Evolutionary conservation across 2,888 invertebrate species (phyloP).

Genomic region (Quadroppia sp.): DNA sequence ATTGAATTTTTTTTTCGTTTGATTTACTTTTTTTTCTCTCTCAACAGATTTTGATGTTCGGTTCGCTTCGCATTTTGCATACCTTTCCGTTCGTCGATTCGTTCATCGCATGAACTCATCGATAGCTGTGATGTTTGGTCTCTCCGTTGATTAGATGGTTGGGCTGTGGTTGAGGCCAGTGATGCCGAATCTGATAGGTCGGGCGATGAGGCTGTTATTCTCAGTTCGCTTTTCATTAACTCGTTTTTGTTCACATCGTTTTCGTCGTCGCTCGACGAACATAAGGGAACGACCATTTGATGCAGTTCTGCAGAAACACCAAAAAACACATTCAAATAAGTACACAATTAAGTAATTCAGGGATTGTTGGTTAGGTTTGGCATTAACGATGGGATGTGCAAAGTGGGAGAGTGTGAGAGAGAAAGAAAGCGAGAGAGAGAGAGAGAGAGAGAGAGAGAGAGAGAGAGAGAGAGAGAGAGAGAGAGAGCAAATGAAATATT

Average conservation of each 20-base stretch:
- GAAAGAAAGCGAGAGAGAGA: no score
- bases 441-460: no score
- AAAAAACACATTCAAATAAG: neutral
- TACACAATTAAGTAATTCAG: neutral
- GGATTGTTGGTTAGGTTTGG: no score
- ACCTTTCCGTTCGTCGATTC: neutral
- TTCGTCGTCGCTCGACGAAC: conserved; percentile 5
- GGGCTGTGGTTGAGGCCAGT: neutral
- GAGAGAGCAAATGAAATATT: neutral
- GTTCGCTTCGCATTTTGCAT: neutral
- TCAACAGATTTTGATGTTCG: no score
- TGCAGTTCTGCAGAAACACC: neutral
- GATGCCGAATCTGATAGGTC: neutral
- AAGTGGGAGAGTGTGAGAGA: no score
- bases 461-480: no score
- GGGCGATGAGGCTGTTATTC: neutral
- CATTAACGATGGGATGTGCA: no score
- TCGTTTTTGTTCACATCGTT: conserved; percentile 19
- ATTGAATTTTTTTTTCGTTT: no score
- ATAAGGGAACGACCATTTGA: conserved; percentile 24
- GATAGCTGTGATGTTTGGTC: neutral
- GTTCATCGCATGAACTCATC: neutral
- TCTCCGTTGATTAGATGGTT: neutral
- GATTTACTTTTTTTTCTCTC: no score
- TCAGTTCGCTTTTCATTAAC: conserved; percentile 3